Evolutionary conservation across 2,888 invertebrate genomes (phyloP), one percentile per base, ranked within the genome.

Genomic region (Brachyptera risi): DNA sequence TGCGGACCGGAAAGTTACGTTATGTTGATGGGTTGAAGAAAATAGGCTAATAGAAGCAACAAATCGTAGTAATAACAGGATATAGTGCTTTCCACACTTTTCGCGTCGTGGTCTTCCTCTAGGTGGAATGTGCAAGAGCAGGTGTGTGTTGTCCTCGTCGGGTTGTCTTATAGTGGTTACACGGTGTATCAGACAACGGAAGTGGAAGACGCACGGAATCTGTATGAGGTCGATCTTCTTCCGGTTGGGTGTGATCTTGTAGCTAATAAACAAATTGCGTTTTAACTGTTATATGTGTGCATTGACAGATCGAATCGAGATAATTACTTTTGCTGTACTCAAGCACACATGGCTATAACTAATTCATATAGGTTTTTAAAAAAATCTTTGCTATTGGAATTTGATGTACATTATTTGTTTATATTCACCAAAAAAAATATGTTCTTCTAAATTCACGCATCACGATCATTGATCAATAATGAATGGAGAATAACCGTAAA

Each of bases 1-100:
- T 37, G 35, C 31, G 35, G 23, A 54, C 54, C 35, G 54, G 54
- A 54, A 54, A 54, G 35, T 54, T 54, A 54, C 54, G 54, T 54
- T 54, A 54, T 54, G 54, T 54, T 54, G 35, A 21, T 21, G 35
- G 37, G 54, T 13, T 17, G 23, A 35, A 7, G 54, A 54, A 54
- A 54, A 54, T 54, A 23, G 54, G 54, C 54, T 54, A 54, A 54
- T 54, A 37, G 9, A 54, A 21, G 37, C 37, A 4, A 37, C 35
- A 23, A 37, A 19, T 37, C 54, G 21, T 17, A 21, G 54, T 35
- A 54, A 54, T 54, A 31, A 31, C 31, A 17, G 17, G 21, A 13
- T 40, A n/a, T 4, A 40, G 13, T 15, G 40, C 11, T 31, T 5
- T 11, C 31, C 7, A 31, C 11, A 7, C 31, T 31, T 31, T n/a